Evolutionary conservation across 2,888 invertebrate genomes (phyloP), one percentile per base, ranked within the genome.

Genomic region (Mythimna ferrago): DNA sequence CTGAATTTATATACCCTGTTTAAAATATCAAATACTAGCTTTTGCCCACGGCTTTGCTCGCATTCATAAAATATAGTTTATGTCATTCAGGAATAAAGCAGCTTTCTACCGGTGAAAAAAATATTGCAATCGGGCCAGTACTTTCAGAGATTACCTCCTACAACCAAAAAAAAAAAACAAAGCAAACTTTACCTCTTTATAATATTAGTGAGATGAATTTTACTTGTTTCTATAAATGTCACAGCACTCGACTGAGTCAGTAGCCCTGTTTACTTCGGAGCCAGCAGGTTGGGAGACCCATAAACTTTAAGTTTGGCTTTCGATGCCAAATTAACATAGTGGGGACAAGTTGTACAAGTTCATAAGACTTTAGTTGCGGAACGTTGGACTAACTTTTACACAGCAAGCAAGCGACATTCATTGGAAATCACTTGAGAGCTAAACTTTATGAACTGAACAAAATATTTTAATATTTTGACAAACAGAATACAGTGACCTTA

Each of bases 261-360:
- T 51, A 32, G 21, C 11, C 69, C 51, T 61, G 21, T 74, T 76
- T 41, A n/a, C 35, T 32, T 32, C 41, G 10, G 5, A 66, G 53
- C 61, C 44, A 63, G 35, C n/a, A 21, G 19, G 38, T 57, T 16
- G 62, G 44, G 53, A 54, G 21, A 16, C 66, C 80, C 56, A 38
- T 48, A 67, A 71, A 81, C 70, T 81, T 68, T 14, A 69, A 62
- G 66, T 82, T 78, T 63, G 21, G 54, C 62, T 71, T 63, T 66
- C 11, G 35, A 38, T 68, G 72, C 56, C 65, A 78, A 82, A 78
- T 82, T 82, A 80, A 60, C 73, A 66, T 53, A 82, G 68, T 58
- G 57, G 41, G 48, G 66, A 74, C 61, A 51, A 76, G 41, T 62
- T 62, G 6, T 48, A 54, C 26, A 56, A 82, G 44, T 82, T 81